A percentile compares a stretch with the other conserved stretches of the same genome.
Conservation (phyloP, 2,888 invertebrate genomes). For the Rhagophthalmus giganteus region DNA sequence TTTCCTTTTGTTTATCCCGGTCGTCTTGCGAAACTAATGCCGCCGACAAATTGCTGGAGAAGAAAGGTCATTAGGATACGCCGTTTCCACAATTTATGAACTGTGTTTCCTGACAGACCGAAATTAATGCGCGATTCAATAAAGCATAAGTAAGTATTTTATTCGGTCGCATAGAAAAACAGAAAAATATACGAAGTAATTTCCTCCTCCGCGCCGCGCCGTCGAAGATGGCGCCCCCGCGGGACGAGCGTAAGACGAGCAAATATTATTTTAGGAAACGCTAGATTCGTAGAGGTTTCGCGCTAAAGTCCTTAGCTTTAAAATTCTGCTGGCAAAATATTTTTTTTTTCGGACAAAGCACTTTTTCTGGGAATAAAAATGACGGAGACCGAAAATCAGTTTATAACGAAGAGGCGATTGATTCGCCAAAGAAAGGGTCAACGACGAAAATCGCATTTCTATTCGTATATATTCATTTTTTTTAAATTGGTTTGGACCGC, state of each 20-base stretch:
- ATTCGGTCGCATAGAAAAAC: not conserved
- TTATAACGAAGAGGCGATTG: no score
- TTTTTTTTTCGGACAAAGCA: no score
- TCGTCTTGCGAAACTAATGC: slow-evolving; percentile 25
- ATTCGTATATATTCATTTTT: no score
- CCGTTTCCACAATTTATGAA: slow-evolving; percentile 26
- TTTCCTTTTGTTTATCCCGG: slow-evolving; percentile 23
- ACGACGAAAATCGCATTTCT: no score
- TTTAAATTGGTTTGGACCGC: no score
- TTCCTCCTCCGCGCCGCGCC: not conserved
- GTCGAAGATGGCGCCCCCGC: slow-evolving; percentile 3
- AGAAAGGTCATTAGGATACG: slow-evolving; percentile 28
- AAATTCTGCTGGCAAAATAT: slow-evolving; percentile 6
- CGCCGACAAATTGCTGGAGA: slow-evolving; percentile 27
- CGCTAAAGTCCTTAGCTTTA: slow-evolving; percentile 8
- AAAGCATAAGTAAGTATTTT: slow-evolving; percentile 12
- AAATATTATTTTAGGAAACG: slow-evolving; percentile 24
- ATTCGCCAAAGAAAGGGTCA: no score
- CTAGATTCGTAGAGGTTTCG: slow-evolving; percentile 15
- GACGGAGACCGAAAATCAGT: no score
- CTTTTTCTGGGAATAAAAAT: no score
- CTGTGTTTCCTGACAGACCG: slow-evolving; percentile 24
- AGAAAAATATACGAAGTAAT: slow-evolving; percentile 1
- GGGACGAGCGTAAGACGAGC: slow-evolving; percentile 12
- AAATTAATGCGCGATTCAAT: slow-evolving; percentile 27